These are phyloP conservation scores for Turritopsis rubra DNA, from an alignment of 30 jellyfish, hydroid and myxozoan genomes.

Conservation along the genomic window DNA sequence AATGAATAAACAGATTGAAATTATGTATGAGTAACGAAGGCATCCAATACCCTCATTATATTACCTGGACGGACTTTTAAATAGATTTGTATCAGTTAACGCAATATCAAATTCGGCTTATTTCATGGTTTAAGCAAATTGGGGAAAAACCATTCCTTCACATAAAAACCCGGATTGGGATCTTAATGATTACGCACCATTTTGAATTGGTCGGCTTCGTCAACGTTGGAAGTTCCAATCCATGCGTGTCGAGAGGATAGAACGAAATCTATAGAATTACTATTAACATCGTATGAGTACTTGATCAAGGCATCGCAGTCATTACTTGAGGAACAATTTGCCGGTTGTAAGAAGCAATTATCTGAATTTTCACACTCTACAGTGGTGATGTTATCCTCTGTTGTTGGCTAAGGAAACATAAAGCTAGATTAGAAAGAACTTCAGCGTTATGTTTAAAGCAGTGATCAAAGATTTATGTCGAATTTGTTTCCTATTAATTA, in stretches of 20 bases:
- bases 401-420: not conserved
- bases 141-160: no score
- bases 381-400: not conserved
- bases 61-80: no score
- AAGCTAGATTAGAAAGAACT: not conserved
- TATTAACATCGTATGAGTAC: not conserved
- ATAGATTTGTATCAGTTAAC: not conserved
- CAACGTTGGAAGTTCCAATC: not conserved
- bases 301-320: not conserved
- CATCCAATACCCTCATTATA: not conserved
- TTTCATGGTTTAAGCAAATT: not conserved
- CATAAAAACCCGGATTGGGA: no score
- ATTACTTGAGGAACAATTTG: not conserved
- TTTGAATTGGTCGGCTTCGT: not conserved
- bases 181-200: not conserved
- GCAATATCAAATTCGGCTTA: not conserved
- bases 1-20: not conserved
- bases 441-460: not conserved
- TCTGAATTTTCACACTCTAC: not conserved
- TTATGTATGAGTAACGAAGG: not conserved
- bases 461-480: not conserved
- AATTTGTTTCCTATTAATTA: not conserved
- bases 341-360: not conserved
- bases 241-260: not conserved
- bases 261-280: not conserved